Conservation (phyloP, 2,888 invertebrate species). For the Drosophila tripunctata region DNA sequence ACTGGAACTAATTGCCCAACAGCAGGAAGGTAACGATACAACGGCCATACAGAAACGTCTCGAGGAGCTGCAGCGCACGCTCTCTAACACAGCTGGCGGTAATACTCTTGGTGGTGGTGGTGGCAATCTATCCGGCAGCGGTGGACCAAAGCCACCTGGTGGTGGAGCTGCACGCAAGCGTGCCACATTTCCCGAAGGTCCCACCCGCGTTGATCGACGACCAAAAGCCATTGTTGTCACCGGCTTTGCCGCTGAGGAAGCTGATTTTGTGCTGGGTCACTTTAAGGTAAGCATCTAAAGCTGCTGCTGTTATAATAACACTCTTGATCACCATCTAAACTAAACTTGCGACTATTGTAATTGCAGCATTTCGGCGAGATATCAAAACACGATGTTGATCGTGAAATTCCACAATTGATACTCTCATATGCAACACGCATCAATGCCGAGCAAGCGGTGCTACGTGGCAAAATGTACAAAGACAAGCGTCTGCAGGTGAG, state of each 20-base stretch:
- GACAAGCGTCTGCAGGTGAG: constrained; percentile 91
- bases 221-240: constrained; percentile 94
- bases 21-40: constrained; percentile 94
- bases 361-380: constrained; percentile 91
- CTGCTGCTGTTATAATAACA: neutral
- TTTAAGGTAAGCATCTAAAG: constrained; percentile 88
- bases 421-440: constrained; percentile 83
- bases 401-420: constrained; percentile 87
- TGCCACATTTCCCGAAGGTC: constrained; percentile 81
- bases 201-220: constrained; percentile 91
- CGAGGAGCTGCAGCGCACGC: constrained; percentile 87
- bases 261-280: constrained; percentile 91
- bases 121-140: constrained; percentile 20
- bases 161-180: constrained; percentile 73
- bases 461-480: constrained; percentile 86
- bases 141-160: constrained; percentile 51
- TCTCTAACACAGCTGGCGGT: constrained; percentile 48
- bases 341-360: neutral
- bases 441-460: constrained; percentile 84
- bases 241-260: constrained; percentile 93
- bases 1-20: constrained; percentile 94
- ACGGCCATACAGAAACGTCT: constrained; percentile 91
- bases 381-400: constrained; percentile 90
- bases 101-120: constrained; percentile 19
- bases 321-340: too few species aligned